A percentile compares a stretch with the other conserved stretches of the same genome.
These are phyloP conservation scores for Mastigias papua DNA, from an alignment of 30 jellyfish, hydroid and myxozoan genomes.

Conservation along the genomic window DNA sequence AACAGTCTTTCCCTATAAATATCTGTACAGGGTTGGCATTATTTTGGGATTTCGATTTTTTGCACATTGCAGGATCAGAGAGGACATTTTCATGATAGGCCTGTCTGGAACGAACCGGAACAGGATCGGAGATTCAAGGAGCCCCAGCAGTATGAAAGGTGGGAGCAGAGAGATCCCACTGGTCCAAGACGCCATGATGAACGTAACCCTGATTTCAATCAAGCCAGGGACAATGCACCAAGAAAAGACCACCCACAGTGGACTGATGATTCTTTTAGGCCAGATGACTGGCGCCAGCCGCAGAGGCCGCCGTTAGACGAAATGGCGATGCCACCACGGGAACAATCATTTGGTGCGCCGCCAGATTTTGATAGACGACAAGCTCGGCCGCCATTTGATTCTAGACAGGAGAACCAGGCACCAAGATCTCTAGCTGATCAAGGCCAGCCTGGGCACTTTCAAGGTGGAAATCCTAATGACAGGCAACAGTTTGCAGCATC, in stretches of 20 bases:
- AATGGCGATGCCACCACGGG: neutral
- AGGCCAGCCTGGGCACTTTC: conserved; percentile 46
- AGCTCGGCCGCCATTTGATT: conserved; percentile 16
- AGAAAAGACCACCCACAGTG: neutral
- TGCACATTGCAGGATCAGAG: conserved; percentile 1
- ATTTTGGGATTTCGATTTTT: neutral
- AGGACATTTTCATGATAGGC: neutral
- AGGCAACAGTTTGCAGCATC: conserved; percentile 5
- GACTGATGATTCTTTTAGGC: conserved; percentile 16
- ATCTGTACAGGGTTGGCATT: no score
- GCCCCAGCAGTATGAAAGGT: conserved; percentile 9
- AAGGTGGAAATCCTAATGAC: conserved; percentile 21
- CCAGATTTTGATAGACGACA: conserved; percentile 9
- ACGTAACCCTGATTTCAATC: conserved; percentile 22
- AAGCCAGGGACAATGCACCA: neutral
- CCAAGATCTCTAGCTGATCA: conserved; percentile 6
- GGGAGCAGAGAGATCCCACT: conserved; percentile 5
- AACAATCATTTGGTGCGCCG: conserved; percentile 5
- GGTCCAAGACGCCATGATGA: conserved; percentile 13
- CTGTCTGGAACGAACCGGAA: conserved; percentile 18
- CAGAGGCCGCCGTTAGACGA: conserved; percentile 8
- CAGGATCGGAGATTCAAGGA: conserved; percentile 2
- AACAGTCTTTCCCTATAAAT: no score
- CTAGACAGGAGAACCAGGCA: conserved; percentile 5
- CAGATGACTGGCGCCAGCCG: conserved; percentile 20